Percentiles rank a stretch among this genome's conserved stretches.
These are phyloP conservation scores for Teleiodes luculella DNA, from an alignment of 2,888 invertebrate species.

Conservation along the genomic window DNA sequence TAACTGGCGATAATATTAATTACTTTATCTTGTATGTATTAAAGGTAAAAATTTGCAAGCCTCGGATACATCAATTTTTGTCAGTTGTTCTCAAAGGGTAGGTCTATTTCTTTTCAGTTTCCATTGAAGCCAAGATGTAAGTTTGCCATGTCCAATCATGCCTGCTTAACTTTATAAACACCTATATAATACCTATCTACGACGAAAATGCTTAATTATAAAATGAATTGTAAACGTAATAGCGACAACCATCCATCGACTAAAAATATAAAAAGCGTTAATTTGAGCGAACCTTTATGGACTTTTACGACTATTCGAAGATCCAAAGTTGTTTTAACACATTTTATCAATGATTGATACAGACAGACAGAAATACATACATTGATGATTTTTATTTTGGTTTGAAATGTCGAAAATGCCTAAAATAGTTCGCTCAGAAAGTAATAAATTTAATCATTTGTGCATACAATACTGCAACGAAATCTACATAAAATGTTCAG, in stretches of 20 bases:
- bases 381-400: too few species aligned
- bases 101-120: neutral
- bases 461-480: constrained; percentile 64
- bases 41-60: too few species aligned
- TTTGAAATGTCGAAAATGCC: neutral
- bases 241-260: constrained; percentile 58
- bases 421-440: constrained; percentile 16
- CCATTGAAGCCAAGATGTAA: neutral
- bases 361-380: too few species aligned
- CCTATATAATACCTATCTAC: constrained; percentile 72
- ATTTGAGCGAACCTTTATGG: constrained; percentile 11
- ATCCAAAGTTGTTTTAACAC: too few species aligned
- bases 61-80: too few species aligned
- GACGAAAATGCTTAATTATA: constrained; percentile 59
- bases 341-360: too few species aligned
- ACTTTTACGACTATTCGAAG: neutral
- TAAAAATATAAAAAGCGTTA: constrained; percentile 49
- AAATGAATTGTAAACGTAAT: constrained; percentile 41
- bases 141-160: constrained; percentile 32
- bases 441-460: constrained; percentile 35
- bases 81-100: neutral
- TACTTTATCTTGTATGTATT: too few species aligned
- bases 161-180: constrained; percentile 58
- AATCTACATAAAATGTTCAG: constrained; percentile 42
- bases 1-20: too few species aligned